phyloP scores from a whole-genome alignment of 2,113 vertebrate genomes.

The Butorides virescens region DNA sequence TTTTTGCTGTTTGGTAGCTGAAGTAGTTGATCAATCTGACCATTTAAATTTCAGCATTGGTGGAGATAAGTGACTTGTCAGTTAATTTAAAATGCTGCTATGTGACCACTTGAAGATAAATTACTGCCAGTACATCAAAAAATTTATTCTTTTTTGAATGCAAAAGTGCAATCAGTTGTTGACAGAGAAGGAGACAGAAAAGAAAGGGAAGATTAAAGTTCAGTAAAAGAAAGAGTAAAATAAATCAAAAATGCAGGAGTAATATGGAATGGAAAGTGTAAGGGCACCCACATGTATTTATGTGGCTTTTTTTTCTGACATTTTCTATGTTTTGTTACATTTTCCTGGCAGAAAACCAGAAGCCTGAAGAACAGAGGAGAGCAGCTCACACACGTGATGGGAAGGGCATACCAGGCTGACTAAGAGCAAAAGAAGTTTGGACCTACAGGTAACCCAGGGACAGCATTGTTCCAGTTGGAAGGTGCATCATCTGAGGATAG shows the following conservation, averaged over 20 bases:
- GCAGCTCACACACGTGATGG: background rate
- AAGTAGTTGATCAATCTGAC: background rate
- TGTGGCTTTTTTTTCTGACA: background rate
- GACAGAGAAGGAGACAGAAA: background rate
- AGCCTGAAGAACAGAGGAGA: background rate
- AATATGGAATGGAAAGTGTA: background rate
- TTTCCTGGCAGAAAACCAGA: background rate
- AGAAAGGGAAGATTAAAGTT: background rate
- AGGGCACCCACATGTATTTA: background rate
- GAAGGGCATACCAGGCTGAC: background rate
- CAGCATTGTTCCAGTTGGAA: background rate
- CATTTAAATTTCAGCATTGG: background rate
- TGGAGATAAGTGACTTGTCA: background rate
- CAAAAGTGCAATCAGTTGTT: background rate
- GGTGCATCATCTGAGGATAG: background rate
- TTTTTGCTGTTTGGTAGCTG: background rate
- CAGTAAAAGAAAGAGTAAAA: background rate
- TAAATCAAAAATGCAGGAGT: background rate
- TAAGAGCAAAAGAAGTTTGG: background rate
- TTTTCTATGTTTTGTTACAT: background rate
- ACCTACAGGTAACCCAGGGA: background rate
- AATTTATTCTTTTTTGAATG: background rate
- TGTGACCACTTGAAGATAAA: background rate
- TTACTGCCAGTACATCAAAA: background rate
- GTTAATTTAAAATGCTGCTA: background rate